phyloP scores from a whole-genome alignment of 2,797 vertebrate genomes.

The Loris lydekkerianus region DNA sequence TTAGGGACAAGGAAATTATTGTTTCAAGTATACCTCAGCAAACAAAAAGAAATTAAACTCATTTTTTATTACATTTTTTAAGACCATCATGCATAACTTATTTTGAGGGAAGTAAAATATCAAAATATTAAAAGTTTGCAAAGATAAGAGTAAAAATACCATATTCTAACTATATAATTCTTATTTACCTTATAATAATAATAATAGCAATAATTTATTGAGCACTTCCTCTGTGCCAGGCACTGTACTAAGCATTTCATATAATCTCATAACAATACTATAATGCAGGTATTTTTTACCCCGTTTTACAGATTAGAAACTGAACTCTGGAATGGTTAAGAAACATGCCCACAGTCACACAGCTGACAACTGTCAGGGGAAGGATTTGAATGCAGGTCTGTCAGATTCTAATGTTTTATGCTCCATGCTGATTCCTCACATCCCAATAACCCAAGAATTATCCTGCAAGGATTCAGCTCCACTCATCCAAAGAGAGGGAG shows the following conservation, averaged over 20 bases:
- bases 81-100: slow-evolving; percentile 55
- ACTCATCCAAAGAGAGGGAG: background rate
- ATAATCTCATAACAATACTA: slow-evolving; percentile 25
- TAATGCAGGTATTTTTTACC: slow-evolving; percentile 30
- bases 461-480: background rate
- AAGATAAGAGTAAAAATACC: slow-evolving; percentile 26
- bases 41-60: slow-evolving; percentile 55
- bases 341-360: slow-evolving; percentile 13
- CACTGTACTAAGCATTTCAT: slow-evolving; percentile 71
- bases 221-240: slow-evolving; percentile 78
- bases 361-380: background rate
- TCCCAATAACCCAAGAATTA: background rate
- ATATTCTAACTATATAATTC: background rate
- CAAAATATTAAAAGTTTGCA: slow-evolving; percentile 45
- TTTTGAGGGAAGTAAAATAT: slow-evolving; percentile 44
- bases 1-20: slow-evolving; percentile 30
- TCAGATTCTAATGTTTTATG: background rate
- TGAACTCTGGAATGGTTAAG: slow-evolving; percentile 11
- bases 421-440: background rate
- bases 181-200: slow-evolving; percentile 30
- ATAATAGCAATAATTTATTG: slow-evolving; percentile 72
- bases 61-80: slow-evolving; percentile 42
- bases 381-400: slow-evolving; percentile 36
- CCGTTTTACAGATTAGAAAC: slow-evolving; percentile 77
- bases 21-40: slow-evolving; percentile 43